These are phyloP conservation scores for Brachypterus glaber DNA, from an alignment of 2,888 invertebrate species.

Conservation along the genomic window DNA sequence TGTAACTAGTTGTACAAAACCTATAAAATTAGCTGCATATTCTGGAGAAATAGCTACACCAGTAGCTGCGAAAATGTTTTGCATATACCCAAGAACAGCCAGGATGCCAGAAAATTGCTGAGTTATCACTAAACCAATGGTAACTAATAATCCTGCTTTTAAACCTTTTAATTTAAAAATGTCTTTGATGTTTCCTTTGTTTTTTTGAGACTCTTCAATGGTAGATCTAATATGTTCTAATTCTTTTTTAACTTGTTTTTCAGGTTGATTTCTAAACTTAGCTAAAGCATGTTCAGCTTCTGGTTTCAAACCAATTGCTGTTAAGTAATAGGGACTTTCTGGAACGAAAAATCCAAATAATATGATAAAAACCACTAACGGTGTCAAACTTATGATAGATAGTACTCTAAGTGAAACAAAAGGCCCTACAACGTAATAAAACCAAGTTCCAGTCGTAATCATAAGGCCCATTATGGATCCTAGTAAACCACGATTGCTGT, in stretches of 20 bases:
- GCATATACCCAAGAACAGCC: constrained; percentile 67
- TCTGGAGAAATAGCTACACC: constrained; percentile 43
- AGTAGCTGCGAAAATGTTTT: constrained; percentile 52
- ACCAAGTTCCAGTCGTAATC: constrained; percentile 3
- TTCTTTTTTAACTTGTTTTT: constrained; percentile 1
- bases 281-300: constrained; percentile 10
- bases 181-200: constrained; percentile 12
- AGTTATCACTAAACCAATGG: constrained; percentile 16
- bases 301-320: constrained; percentile 7
- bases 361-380: constrained; percentile 2
- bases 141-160: constrained; percentile 16
- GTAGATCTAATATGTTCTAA: constrained; percentile 7
- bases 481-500: constrained; percentile 13
- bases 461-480: constrained; percentile 3
- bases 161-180: constrained; percentile 18
- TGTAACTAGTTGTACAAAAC: constrained; percentile 60
- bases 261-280: constrained; percentile 4
- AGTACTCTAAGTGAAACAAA: constrained; percentile 4
- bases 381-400: background rate
- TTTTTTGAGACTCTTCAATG: constrained; percentile 6
- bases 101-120: constrained; percentile 53
- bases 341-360: constrained; percentile 10
- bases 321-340: constrained; percentile 15
- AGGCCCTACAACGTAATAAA: constrained; percentile 8
- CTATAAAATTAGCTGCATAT: constrained; percentile 65